Evolutionary conservation across 2,113 vertebrate species (phyloP), one percentile per base, ranked within the genome.

Genomic region (Pseudopipra pipra): DNA sequence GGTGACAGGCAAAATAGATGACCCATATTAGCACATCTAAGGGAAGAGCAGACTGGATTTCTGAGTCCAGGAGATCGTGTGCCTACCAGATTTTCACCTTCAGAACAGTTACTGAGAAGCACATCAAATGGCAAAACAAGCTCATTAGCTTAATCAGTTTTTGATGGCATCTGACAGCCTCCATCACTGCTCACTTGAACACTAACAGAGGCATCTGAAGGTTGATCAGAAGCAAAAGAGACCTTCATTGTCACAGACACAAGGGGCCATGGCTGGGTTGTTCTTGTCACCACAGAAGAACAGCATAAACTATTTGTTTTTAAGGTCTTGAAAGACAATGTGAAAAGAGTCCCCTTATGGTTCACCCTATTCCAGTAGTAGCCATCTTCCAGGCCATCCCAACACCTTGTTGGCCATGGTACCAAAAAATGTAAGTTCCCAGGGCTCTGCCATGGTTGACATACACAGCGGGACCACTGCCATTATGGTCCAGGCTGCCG

Each of bases 131-230:
- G 82, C 55, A 93, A 94, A 93, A 88, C 90, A 93, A 88, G 77
- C 79, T 93, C 83, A 86, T 96, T 95, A 93, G 89, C 63, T 87
- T 92, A 55, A 95, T 89, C 88, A 87, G 88, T 15, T 96, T 96
- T 92, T 89, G 90, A 95, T 71, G 66, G 76, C 80, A 85, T 90
- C 76, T 63, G 43, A 93, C 88, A 78, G 44, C 68, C 92, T 74
- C 79, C 79, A 92, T 81, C 79, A 84, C 85, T 73, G 87, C 71
- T 90, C 90, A 70, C 74, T 82, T 74, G 58, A 81, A 87, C 43
- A 56, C 44, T 63, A 85, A 81, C 68, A 94, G 89, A 86, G 68
- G 73, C 89, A 87, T 71, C 89, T 94, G 87, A 96, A 95, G 76
- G 84, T 67, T 96, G 87, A 71, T 74, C 87, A 80, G 68, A 55